Evolutionary conservation across 2,113 vertebrate species (phyloP), one percentile per base, ranked within the genome.

Genomic region (Cryptoleucopteryx plumbea): DNA sequence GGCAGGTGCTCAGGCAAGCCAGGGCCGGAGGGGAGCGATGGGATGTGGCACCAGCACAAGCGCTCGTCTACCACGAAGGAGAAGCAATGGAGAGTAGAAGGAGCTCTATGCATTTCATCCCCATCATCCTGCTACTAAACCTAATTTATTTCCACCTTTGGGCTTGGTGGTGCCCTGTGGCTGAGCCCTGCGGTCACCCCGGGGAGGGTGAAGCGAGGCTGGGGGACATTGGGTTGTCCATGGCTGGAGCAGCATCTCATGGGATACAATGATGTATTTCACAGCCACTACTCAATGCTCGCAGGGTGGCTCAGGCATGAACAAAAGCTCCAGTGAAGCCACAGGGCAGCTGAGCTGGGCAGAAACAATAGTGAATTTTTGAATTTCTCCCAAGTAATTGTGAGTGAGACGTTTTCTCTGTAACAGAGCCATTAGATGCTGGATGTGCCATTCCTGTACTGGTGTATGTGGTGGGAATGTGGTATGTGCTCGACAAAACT

Each of bases 291-390:
- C 3, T 19, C 34, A 50, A 58, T 55, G 42, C 20, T 62, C 6
- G 1, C 71, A 88, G 66, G 66, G 91, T 93, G 84, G 42, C 32
- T 32, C 52, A 68, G 77, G 26, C 87, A 77, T 0, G 7, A 95
- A 95, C 95, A 97, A 94, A 85, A 95, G 87, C 63, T 80, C 82
- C 78, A 90, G 74, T 94, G 96, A 97, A 89, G 81, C 26, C 58
- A 47, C 0, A 0, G 48, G 80, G 63, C 95, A 97, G 96, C 91
- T 95, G 95, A 94, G 93, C 89, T 0, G 1, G 43, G 66, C 52
- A 93, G 78, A 58, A 96, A 96, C 93, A 96, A 96, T 81, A 78
- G 74, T 11, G 85, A 70, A 50, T 95, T 91, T 87, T 45, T 66
- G 1, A 82, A 55, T 56, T 91, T 80, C 38, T 78, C 66, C 66